Evolutionary conservation across 2,888 invertebrate species (phyloP).

Genomic region (Stegophylla sp.): DNA sequence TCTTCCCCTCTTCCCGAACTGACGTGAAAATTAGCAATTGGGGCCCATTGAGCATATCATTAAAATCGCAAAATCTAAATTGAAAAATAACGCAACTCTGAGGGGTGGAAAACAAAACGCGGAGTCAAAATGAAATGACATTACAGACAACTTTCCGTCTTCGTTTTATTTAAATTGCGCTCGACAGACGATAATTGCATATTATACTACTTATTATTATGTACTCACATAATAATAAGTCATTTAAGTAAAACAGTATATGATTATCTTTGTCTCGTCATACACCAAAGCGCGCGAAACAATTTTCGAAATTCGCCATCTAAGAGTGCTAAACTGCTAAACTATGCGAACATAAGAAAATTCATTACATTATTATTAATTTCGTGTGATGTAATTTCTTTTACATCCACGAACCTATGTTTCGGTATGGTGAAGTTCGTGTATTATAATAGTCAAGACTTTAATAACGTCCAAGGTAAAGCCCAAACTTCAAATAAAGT

Average conservation of each 20-base stretch:
- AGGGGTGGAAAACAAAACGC: not conserved
- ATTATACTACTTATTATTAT: not conserved
- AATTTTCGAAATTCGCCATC: not conserved
- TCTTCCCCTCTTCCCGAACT: not conserved
- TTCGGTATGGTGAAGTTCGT: not conserved
- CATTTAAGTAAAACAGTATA: too few species aligned
- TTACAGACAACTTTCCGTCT: not conserved
- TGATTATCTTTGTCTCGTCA: too few species aligned
- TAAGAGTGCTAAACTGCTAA: not conserved
- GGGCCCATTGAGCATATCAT: not conserved
- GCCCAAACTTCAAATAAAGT: not conserved
- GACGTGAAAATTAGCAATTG: constrained; percentile 31
- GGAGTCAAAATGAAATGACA: not conserved
- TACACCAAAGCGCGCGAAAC: too few species aligned
- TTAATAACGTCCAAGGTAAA: constrained; percentile 8
- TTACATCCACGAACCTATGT: not conserved
- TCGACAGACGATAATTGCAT: not conserved
- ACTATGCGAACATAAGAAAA: not conserved
- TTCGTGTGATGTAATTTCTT: too few species aligned
- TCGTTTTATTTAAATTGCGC: not conserved
- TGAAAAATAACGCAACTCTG: constrained; percentile 5
- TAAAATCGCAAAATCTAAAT: constrained; percentile 27
- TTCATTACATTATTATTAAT: too few species aligned
- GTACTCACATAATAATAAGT: too few species aligned
- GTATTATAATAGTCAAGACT: not conserved